Evolutionary conservation across 2,797 vertebrate genomes (phyloP).

Genomic region (Thunnus albacares): DNA sequence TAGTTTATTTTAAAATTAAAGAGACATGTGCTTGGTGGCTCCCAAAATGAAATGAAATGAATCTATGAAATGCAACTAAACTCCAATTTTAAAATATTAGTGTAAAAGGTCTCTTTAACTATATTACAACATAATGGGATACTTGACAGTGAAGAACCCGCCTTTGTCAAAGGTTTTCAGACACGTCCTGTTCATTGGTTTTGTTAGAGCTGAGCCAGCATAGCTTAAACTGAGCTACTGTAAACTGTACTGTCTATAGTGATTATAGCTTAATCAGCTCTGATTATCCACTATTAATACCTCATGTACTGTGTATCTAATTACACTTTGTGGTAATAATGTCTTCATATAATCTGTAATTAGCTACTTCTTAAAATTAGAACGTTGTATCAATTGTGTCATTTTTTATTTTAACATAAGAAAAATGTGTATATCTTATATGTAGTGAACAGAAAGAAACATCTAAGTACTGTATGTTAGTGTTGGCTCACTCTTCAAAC

Average conservation of each 20-base stretch:
- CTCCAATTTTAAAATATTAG: not conserved
- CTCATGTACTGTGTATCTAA: not conserved
- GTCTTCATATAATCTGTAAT: not conserved
- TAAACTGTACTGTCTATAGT: not conserved
- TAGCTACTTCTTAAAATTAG: not conserved
- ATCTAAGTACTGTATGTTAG: not conserved
- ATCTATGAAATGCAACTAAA: not conserved
- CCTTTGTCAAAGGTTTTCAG: not conserved
- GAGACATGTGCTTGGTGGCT: not conserved
- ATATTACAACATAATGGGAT: not conserved
- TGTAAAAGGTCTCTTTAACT: not conserved
- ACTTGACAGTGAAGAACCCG: not conserved
- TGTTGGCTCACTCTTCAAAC: not conserved
- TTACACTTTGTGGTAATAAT: slow-evolving; percentile 4
- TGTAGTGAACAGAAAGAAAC: no score
- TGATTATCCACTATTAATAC: slow-evolving; percentile 21
- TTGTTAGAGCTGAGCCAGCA: not conserved
- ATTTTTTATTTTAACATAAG: not conserved
- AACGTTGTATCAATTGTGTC: not conserved
- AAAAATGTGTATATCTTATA: no score
- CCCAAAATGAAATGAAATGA: not conserved
- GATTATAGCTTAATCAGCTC: slow-evolving; percentile 28
- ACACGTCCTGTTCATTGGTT: not conserved
- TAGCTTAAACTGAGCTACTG: not conserved
- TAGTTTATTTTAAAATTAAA: not conserved